Conservation (phyloP, 2,113 vertebrate genomes). For the Callionymus lyra region DNA sequence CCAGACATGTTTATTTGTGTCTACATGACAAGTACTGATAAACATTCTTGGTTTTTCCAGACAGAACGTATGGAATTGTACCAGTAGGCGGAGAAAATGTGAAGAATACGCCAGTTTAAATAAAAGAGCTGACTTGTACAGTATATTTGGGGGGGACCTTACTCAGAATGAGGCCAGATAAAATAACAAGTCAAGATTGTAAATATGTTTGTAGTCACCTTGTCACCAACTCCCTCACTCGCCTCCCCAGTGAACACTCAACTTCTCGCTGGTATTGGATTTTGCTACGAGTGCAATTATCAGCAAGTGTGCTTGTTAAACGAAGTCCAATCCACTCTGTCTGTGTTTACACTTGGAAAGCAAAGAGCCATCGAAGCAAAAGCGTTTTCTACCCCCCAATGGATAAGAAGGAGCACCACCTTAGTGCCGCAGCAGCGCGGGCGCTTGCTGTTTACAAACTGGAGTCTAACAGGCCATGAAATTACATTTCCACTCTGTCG, state of each 20-base stretch:
- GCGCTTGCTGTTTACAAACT: constrained; percentile 46
- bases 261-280: background rate
- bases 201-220: too few species aligned
- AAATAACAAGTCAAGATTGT: too few species aligned
- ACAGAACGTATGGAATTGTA: too few species aligned
- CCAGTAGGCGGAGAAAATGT: too few species aligned
- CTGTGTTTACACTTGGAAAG: constrained; percentile 36
- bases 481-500: constrained; percentile 56
- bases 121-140: too few species aligned
- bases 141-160: too few species aligned
- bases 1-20: too few species aligned
- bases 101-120: too few species aligned
- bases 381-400: constrained; percentile 9
- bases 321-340: constrained; percentile 30
- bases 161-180: too few species aligned
- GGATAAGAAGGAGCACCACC: constrained; percentile 6
- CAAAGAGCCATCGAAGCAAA: constrained; percentile 19
- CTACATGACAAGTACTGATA: too few species aligned
- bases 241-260: background rate
- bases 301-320: constrained; percentile 19
- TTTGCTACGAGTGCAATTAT: constrained; percentile 26
- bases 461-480: constrained; percentile 59
- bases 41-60: too few species aligned
- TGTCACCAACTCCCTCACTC: constrained; percentile 2
- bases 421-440: constrained; percentile 9